Evolutionary conservation across 2,113 vertebrate species (phyloP).

Genomic region (Phalacrocorax aristotelis): DNA sequence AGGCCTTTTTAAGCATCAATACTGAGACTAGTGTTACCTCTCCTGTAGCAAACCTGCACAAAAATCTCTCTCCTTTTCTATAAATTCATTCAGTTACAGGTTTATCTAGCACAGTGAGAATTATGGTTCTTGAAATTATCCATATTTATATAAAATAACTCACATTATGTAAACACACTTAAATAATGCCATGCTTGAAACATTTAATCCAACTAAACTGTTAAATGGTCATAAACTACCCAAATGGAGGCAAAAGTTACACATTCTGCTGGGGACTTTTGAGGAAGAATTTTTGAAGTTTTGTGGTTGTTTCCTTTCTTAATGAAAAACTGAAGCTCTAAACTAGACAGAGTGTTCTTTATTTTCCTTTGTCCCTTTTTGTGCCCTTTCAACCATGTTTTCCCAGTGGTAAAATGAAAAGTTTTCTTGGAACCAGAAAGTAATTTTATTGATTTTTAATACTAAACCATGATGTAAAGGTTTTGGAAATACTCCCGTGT

Average conservation of each 20-base stretch:
- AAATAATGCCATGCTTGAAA: background rate
- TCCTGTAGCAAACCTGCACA: background rate
- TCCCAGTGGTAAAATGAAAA: background rate
- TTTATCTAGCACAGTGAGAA: background rate
- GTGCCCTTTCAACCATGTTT: background rate
- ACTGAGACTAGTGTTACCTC: background rate
- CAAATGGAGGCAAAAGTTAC: background rate
- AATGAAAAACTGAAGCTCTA: background rate
- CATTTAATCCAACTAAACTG: background rate
- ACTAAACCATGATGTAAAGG: background rate
- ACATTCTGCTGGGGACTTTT: background rate
- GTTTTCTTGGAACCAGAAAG: background rate
- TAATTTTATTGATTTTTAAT: background rate
- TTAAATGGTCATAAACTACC: background rate
- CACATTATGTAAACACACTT: background rate
- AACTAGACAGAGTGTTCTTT: background rate
- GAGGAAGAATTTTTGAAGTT: background rate
- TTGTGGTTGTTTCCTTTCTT: background rate
- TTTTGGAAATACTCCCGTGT: background rate
- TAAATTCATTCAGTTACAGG: background rate
- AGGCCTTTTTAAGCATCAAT: background rate
- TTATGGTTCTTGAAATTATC: background rate
- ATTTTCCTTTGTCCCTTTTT: background rate
- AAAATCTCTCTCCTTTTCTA: background rate
- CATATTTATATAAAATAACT: background rate